Evolutionary conservation across 2,888 invertebrate species (phyloP).

Genomic region (Aporophyla nigra): DNA sequence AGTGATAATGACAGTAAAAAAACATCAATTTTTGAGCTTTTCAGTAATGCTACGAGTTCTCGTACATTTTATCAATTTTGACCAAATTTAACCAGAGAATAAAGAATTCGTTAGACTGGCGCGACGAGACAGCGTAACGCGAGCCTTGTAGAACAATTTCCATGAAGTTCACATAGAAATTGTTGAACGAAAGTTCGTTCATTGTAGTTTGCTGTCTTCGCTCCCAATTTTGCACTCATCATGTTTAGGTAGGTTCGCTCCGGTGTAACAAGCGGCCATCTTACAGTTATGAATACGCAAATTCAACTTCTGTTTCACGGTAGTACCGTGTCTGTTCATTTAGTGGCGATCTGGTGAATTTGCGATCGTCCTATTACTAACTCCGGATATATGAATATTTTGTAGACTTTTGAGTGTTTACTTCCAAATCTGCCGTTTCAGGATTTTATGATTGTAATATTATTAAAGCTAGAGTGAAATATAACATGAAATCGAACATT

Average conservation of each 20-base stretch:
- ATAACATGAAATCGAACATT: too few species aligned
- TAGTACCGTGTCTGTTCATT: constrained; percentile 76
- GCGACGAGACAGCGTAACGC: too few species aligned
- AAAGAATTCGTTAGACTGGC: too few species aligned
- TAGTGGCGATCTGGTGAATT: constrained; percentile 73
- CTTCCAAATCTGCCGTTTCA: neutral
- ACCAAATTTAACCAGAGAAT: too few species aligned
- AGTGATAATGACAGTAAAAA: too few species aligned
- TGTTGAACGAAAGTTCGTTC: too few species aligned
- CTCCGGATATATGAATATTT: constrained; percentile 34
- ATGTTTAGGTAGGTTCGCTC: neutral
- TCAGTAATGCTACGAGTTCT: too few species aligned
- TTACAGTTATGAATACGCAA: constrained; percentile 85
- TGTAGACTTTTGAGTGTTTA: neutral
- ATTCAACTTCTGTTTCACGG: constrained; percentile 78
- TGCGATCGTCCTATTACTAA: constrained; percentile 58
- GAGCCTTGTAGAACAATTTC: too few species aligned
- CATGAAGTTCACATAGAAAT: too few species aligned
- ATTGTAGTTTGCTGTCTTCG: too few species aligned
- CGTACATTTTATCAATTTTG: too few species aligned
- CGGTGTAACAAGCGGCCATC: constrained; percentile 72
- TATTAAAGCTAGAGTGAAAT: neutral
- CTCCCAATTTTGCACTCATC: neutral
- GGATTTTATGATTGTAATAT: neutral
- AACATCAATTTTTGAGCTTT: too few species aligned